phyloP scores from a whole-genome alignment of 2,888 invertebrate species.

The Campopleginae sp. region DNA sequence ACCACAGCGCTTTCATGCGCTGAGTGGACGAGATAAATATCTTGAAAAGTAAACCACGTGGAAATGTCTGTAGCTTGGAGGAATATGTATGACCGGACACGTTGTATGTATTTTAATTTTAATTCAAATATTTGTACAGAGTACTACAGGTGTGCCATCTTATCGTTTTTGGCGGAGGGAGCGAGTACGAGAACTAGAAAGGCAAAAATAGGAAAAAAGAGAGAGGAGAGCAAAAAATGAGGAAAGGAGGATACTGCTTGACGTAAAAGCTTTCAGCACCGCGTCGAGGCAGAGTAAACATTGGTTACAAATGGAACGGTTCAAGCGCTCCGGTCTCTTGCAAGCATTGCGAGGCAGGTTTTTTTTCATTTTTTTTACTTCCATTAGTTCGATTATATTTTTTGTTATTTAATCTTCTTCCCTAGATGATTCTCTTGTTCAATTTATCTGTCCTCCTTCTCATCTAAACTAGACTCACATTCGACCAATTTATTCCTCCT shows the following conservation, averaged over 20 bases:
- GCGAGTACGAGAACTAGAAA: not conserved
- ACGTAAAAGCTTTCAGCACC: constrained; percentile 78
- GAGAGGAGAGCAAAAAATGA: constrained; percentile 18
- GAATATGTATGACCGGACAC: not conserved
- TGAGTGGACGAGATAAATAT: constrained; percentile 20
- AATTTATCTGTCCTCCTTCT: constrained; percentile 49
- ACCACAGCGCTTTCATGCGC: constrained; percentile 57
- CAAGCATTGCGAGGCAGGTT: constrained; percentile 50
- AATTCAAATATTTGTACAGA: not conserved
- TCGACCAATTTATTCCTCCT: constrained; percentile 9
- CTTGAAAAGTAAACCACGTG: constrained; percentile 29
- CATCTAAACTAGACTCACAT: constrained; percentile 39
- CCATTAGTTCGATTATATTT: constrained; percentile 40
- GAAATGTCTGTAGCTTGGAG: constrained; percentile 4
- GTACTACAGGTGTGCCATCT: constrained; percentile 53
- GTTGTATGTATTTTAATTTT: constrained; percentile 15
- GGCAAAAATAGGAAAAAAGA: not conserved
- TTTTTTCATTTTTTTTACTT: constrained; percentile 45
- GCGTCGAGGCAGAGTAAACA: constrained; percentile 76
- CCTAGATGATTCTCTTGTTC: constrained; percentile 24
- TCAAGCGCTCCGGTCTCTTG: constrained; percentile 44
- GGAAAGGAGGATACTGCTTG: constrained; percentile 62
- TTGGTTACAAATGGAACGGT: constrained; percentile 76
- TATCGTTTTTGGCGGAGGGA: constrained; percentile 14
- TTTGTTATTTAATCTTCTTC: constrained; percentile 57